These are phyloP conservation scores for Achatina immaculata DNA, from an alignment of 1,140 invertebrate species.

Conservation along the genomic window DNA sequence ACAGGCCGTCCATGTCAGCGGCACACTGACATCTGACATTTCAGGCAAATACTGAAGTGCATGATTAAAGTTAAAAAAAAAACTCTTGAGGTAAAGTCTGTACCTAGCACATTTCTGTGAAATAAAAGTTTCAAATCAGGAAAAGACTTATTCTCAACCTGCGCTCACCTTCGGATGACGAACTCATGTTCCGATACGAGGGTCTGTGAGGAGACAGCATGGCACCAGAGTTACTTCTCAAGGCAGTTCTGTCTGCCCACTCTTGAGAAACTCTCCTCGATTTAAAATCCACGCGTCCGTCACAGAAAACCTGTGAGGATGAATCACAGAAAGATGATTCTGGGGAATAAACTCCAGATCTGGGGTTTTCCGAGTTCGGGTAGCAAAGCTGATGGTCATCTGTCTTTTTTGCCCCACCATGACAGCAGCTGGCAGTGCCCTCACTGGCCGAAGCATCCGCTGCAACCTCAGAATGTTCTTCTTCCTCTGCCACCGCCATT, in stretches of 20 bases:
- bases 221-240: too few species aligned
- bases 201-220: too few species aligned
- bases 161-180: too few species aligned
- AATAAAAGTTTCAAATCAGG: too few species aligned
- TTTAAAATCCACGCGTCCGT: constrained; percentile 1
- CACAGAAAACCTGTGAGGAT: neutral
- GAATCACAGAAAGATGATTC: neutral
- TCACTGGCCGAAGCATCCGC: constrained; percentile 33
- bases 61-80: too few species aligned
- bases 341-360: constrained; percentile 27
- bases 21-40: too few species aligned
- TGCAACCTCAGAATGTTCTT: neutral
- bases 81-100: too few species aligned
- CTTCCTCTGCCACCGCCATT: constrained; percentile 78
- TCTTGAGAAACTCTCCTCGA: constrained; percentile 33
- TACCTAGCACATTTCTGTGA: too few species aligned
- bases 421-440: neutral
- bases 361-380: constrained; percentile 4
- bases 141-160: too few species aligned
- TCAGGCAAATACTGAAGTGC: too few species aligned
- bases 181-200: too few species aligned
- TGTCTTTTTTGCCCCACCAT: neutral
- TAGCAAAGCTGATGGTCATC: neutral
- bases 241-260: constrained; percentile 21
- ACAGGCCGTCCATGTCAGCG: too few species aligned